A percentile compares a stretch with the other conserved stretches of the same genome.
Evolutionary conservation across 2,888 invertebrate species (phyloP).

Genomic region (Linhomoeus sp.): DNA sequence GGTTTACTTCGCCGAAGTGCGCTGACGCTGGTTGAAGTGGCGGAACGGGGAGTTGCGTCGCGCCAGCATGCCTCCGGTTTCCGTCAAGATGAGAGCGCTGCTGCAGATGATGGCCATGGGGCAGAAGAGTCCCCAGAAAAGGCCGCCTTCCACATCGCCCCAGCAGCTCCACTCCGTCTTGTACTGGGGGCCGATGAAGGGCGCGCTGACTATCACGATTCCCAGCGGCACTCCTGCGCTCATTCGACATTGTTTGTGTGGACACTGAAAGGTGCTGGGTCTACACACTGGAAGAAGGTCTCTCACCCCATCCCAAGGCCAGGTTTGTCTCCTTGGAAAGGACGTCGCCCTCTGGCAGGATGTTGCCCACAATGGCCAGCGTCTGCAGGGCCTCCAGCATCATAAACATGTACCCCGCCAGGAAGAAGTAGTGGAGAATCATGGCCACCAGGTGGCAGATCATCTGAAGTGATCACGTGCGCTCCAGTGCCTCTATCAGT

Average conservation of each 20-base stretch:
- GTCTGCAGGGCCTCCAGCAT: slow-evolving; percentile 2
- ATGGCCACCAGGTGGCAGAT: slow-evolving; percentile 1
- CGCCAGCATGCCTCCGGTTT: slow-evolving; percentile 4
- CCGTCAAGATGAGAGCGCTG: not conserved
- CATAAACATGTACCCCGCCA: slow-evolving; percentile 3
- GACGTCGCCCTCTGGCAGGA: not conserved
- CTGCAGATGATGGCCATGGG: slow-evolving; percentile 1
- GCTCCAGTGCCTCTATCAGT: too few relatives aligned
- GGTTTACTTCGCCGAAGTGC: not conserved
- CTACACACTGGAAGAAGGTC: too few relatives aligned
- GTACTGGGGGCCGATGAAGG: slow-evolving; percentile 1
- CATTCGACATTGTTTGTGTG: too few relatives aligned
- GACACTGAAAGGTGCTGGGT: too few relatives aligned
- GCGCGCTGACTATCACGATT: not conserved
- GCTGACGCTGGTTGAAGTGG: not conserved
- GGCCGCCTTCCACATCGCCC: not conserved
- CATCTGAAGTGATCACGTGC: too few relatives aligned
- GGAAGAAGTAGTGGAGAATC: slow-evolving; percentile 3
- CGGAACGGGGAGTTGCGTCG: not conserved
- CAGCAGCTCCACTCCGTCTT: slow-evolving; percentile 3
- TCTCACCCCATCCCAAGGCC: slow-evolving; percentile 3
- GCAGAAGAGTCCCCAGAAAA: not conserved
- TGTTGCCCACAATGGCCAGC: not conserved
- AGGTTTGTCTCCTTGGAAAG: not conserved
- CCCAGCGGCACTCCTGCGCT: not conserved